Conservation (phyloP, 2,113 vertebrate species). For the Python bivittatus region DNA sequence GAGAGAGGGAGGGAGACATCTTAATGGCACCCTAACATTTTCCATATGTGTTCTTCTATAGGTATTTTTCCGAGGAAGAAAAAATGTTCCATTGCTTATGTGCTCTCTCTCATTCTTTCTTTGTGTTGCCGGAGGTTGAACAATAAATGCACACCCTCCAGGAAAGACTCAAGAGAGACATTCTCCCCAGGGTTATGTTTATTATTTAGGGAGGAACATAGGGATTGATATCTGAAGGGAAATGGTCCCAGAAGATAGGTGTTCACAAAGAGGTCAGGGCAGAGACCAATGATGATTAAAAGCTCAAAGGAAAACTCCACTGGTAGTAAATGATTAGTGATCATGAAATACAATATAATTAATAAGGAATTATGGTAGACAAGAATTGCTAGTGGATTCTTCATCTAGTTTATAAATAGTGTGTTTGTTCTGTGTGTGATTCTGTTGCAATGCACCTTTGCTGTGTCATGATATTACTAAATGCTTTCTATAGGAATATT, state of each 20-base stretch:
- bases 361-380: background rate
- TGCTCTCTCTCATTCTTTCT: background rate
- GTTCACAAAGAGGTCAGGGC: background rate
- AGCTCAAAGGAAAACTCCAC: background rate
- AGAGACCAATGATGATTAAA: background rate
- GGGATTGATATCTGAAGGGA: background rate
- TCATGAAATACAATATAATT: background rate
- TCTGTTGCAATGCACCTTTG: background rate
- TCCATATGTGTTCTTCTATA: constrained; percentile 36
- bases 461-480: background rate
- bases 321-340: background rate
- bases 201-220: background rate
- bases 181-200: background rate
- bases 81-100: constrained; percentile 24
- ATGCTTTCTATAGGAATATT: background rate
- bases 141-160: background rate
- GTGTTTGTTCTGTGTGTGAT: background rate
- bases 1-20: background rate
- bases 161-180: background rate
- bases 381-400: background rate
- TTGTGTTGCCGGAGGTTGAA: background rate
- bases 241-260: background rate
- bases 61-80: constrained; percentile 21
- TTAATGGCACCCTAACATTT: constrained; percentile 26
- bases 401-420: background rate